Evolutionary conservation across 2,797 vertebrate genomes (phyloP).

Genomic region (Nasua narica): DNA sequence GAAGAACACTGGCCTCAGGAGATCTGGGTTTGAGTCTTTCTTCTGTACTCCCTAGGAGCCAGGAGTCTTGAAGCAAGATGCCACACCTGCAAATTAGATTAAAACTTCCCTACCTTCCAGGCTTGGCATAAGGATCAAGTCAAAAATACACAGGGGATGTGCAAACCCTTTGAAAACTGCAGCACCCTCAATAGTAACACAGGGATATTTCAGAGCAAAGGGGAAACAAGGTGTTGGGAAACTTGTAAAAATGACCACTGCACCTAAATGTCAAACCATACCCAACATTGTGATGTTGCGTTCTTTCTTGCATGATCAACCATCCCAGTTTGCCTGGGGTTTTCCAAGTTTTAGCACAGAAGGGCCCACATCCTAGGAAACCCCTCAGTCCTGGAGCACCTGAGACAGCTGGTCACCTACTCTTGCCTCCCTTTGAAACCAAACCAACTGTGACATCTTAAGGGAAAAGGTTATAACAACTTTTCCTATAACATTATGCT

Average conservation of each 20-base stretch:
- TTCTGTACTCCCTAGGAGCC: not conserved
- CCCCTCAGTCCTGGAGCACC: not conserved
- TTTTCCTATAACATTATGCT: not conserved
- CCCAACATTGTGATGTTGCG: not conserved
- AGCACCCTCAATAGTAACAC: not conserved
- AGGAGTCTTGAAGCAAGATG: not conserved
- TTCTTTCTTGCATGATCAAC: not conserved
- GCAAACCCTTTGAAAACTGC: not conserved
- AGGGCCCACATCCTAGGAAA: not conserved
- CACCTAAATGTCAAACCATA: not conserved
- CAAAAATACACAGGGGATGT: not conserved
- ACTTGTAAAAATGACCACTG: not conserved
- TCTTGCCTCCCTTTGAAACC: not conserved
- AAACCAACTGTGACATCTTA: conserved; percentile 51
- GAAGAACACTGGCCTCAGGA: not conserved
- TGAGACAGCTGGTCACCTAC: not conserved
- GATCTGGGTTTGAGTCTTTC: not conserved
- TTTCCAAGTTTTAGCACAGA: not conserved
- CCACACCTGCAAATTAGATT: not conserved
- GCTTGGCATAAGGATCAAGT: not conserved
- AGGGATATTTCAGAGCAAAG: not conserved
- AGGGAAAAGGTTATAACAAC: not conserved
- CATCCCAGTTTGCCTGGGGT: not conserved
- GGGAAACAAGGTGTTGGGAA: not conserved
- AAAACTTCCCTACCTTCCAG: not conserved